Evolutionary conservation across 92 coral and sea anemone genomes (phyloP).

Genomic region (Montipora capitata): DNA sequence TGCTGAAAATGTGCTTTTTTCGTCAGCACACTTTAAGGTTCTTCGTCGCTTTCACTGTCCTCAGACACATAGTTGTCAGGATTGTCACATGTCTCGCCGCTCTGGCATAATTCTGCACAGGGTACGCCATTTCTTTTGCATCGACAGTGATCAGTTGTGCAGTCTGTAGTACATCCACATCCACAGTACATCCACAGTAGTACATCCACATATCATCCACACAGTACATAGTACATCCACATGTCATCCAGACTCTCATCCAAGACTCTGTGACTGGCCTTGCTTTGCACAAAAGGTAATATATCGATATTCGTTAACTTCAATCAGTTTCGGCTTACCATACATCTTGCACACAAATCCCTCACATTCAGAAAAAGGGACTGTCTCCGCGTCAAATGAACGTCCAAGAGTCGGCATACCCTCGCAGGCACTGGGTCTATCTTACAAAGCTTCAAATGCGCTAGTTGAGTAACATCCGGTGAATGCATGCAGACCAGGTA

Average conservation of each 20-base stretch:
- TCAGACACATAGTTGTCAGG: constrained; percentile 63
- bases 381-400: constrained; percentile 33
- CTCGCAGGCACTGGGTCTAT: too few species aligned
- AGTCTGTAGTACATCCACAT: constrained; percentile 65
- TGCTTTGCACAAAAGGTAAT: constrained; percentile 56
- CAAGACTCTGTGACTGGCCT: constrained; percentile 61
- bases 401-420: too few species aligned
- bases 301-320: constrained; percentile 63
- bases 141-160: constrained; percentile 48
- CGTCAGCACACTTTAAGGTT: too few species aligned
- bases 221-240: too few species aligned
- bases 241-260: too few species aligned
- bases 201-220: constrained; percentile 58
- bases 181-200: constrained; percentile 56
- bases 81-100: constrained; percentile 44
- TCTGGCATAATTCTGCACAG: too few species aligned
- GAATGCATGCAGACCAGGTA: too few species aligned
- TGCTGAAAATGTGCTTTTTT: too few species aligned
- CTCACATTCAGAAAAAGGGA: constrained; percentile 51
- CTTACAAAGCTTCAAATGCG: constrained; percentile 61
- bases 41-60: too few species aligned
- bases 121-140: too few species aligned
- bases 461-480: too few species aligned
- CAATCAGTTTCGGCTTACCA: too few species aligned
- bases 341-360: constrained; percentile 57